Conservation (phyloP, 2,888 invertebrate genomes). For the Protophormia terraenovae region DNA sequence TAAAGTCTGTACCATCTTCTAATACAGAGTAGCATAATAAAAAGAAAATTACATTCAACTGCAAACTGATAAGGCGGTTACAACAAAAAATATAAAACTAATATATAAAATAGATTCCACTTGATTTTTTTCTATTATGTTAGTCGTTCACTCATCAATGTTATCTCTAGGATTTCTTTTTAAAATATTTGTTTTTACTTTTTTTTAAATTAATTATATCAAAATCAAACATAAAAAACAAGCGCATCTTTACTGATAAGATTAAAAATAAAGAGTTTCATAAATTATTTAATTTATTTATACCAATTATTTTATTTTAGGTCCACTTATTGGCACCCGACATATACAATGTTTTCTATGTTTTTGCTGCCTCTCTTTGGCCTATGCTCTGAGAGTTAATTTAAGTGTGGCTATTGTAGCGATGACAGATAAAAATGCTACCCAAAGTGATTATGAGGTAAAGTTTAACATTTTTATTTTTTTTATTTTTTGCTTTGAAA, state of each 20-base stretch:
- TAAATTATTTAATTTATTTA: slow-evolving; percentile 18
- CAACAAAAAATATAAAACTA: background rate
- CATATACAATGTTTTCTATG: slow-evolving; percentile 85
- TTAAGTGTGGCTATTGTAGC: slow-evolving; percentile 88
- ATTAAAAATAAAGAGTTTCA: background rate
- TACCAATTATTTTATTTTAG: slow-evolving; percentile 69
- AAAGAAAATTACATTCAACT: slow-evolving; percentile 9
- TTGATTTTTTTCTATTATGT: background rate
- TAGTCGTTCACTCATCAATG: background rate
- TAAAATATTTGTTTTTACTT: background rate
- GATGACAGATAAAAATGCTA: slow-evolving; percentile 84
- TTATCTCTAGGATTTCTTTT: slow-evolving; percentile 24
- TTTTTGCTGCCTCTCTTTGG: slow-evolving; percentile 84
- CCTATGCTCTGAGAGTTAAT: slow-evolving; percentile 86
- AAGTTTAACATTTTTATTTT: slow-evolving; percentile 49
- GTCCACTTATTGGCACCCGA: slow-evolving; percentile 83
- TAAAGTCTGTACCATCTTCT: no score
- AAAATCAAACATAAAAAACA: background rate
- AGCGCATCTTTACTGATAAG: slow-evolving; percentile 24
- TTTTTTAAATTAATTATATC: no score
- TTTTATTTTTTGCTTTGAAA: background rate
- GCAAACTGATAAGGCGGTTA: slow-evolving; percentile 44
- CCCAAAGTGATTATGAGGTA: slow-evolving; percentile 81
- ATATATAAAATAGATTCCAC: slow-evolving; percentile 6
- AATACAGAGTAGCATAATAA: slow-evolving; percentile 18